Percentiles rank a stretch among this genome's conserved stretches.
phyloP scores from a whole-genome alignment of 2,888 invertebrate genomes.

The Kryphioiulus occultus region DNA sequence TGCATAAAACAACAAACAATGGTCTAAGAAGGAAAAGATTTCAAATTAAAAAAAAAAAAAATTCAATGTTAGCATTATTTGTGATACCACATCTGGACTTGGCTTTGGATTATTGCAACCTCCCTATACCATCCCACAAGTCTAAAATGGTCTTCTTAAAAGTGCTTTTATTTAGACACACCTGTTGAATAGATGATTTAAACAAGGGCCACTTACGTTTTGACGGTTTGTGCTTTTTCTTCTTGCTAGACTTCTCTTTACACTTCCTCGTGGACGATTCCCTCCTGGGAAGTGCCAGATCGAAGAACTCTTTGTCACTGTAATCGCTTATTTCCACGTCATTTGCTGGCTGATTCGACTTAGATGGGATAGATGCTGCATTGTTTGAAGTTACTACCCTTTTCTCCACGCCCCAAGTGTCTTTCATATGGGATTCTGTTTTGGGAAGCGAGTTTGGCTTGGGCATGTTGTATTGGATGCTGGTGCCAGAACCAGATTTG shows the following conservation, averaged over 20 bases:
- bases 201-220: slow-evolving; percentile 50
- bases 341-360: not conserved
- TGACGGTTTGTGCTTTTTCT: slow-evolving; percentile 46
- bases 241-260: slow-evolving; percentile 50
- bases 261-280: slow-evolving; percentile 50
- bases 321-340: slow-evolving; percentile 45
- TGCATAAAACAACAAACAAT: too few species aligned
- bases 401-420: not conserved
- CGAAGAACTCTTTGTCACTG: slow-evolving; percentile 48
- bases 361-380: not conserved
- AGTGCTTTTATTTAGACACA: not conserved
- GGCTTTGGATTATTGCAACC: not conserved
- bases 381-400: not conserved
- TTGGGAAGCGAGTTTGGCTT: not conserved
- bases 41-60: too few species aligned
- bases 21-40: too few species aligned
- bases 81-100: too few species aligned
- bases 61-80: too few species aligned
- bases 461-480: not conserved
- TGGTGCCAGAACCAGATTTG: not conserved
- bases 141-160: not conserved
- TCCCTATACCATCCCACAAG: not conserved
- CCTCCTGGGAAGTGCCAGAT: slow-evolving; percentile 39
- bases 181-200: not conserved
- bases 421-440: not conserved